phyloP scores from a whole-genome alignment of 2,888 invertebrate species.

The Anthophora plumipes region DNA sequence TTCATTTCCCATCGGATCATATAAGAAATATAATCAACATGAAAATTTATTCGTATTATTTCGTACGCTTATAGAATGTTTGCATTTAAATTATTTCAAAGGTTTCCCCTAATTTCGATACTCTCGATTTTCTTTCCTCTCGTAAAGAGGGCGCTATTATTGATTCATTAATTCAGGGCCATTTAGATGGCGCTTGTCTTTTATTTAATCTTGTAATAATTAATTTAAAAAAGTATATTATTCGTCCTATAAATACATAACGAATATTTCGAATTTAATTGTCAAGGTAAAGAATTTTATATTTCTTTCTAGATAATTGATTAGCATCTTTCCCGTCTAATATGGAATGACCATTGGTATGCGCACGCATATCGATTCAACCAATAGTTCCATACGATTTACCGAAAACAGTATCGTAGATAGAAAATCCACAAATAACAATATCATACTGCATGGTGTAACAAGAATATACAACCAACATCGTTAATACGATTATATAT shows the following conservation, averaged over 20 bases:
- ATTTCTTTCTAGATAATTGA: neutral
- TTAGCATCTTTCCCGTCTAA: conserved; percentile 39
- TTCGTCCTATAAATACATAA: neutral
- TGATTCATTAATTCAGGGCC: conserved; percentile 38
- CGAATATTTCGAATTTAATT: conserved; percentile 29
- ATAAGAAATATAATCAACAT: neutral
- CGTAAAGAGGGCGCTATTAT: conserved; percentile 49
- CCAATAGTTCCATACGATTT: conserved; percentile 39
- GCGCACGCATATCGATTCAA: conserved; percentile 66
- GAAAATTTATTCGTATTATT: neutral
- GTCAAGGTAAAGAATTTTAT: neutral
- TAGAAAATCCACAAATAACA: neutral
- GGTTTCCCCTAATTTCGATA: conserved; percentile 36
- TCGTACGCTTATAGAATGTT: neutral
- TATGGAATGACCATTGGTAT: conserved; percentile 12
- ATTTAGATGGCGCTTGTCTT: conserved; percentile 42
- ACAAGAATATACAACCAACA: neutral
- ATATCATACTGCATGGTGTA: neutral
- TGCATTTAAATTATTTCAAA: conserved; percentile 14
- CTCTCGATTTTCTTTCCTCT: conserved; percentile 23
- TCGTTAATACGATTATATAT: neutral
- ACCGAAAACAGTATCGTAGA: conserved; percentile 51
- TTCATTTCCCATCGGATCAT: neutral
- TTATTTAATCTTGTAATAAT: neutral
- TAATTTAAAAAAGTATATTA: neutral